Conservation (phyloP, 2,797 vertebrate species). For the Syngnathus rostellatus region DNA sequence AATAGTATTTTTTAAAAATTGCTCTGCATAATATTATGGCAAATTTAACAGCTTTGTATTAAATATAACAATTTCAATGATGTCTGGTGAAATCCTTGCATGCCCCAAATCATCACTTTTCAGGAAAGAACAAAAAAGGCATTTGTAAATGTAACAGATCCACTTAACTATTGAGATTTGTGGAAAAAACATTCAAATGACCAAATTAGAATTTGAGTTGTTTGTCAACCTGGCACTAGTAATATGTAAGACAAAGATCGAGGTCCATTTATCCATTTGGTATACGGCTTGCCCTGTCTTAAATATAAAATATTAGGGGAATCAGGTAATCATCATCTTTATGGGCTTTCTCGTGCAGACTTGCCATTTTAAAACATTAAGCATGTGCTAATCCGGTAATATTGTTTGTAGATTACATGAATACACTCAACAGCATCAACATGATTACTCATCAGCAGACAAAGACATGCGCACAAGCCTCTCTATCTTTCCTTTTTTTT, state of each 20-base stretch:
- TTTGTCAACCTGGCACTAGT: neutral
- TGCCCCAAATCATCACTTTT: too few relatives aligned
- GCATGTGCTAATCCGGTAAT: neutral
- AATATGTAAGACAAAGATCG: neutral
- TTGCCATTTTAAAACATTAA: neutral
- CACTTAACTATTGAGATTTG: too few relatives aligned
- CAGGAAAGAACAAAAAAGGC: too few relatives aligned
- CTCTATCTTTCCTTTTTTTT: slow-evolving; percentile 27
- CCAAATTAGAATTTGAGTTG: too few relatives aligned
- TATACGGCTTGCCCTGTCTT: too few relatives aligned
- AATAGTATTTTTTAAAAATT: neutral
- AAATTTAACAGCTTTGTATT: neutral
- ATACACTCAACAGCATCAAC: neutral
- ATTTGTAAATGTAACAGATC: too few relatives aligned
- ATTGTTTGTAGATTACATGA: neutral
- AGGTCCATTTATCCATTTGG: neutral
- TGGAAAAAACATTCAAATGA: too few relatives aligned
- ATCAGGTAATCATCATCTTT: neutral
- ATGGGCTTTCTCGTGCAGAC: neutral
- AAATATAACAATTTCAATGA: neutral
- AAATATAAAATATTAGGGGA: neutral
- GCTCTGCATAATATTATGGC: neutral
- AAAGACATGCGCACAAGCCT: slow-evolving; percentile 18
- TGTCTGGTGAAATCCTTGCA: too few relatives aligned
- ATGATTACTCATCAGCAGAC: slow-evolving; percentile 9